Percentiles rank a stretch among this genome's conserved stretches.
phyloP scores from a whole-genome alignment of 2,888 invertebrate genomes.

The Drosophila niveifrons region DNA sequence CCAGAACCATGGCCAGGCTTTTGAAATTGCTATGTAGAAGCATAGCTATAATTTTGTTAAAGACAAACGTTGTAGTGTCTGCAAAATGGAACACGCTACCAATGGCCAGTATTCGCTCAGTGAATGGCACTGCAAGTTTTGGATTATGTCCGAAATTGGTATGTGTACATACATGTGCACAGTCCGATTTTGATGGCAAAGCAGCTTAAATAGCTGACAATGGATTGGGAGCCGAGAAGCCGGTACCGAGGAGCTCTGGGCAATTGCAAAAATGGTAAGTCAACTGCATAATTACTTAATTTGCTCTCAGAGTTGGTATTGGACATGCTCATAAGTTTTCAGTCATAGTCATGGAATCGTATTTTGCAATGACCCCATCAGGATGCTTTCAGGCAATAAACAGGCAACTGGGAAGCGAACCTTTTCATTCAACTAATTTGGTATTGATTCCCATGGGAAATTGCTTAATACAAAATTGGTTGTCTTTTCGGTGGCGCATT shows the following conservation, averaged over 20 bases:
- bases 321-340: constrained; percentile 47
- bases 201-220: constrained; percentile 65
- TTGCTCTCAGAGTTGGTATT: constrained; percentile 48
- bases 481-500: constrained; percentile 74
- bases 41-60: constrained; percentile 76
- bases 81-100: constrained; percentile 67
- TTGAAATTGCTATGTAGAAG: constrained; percentile 46
- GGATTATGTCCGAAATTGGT: constrained; percentile 63
- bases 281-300: constrained; percentile 80
- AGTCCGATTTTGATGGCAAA: constrained; percentile 36
- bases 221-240: constrained; percentile 22
- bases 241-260: constrained; percentile 21
- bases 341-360: constrained; percentile 2
- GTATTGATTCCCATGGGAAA: constrained; percentile 35
- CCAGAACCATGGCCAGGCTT: constrained; percentile 14
- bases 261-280: constrained; percentile 67
- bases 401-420: constrained; percentile 20
- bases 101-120: constrained; percentile 67
- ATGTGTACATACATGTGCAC: constrained; percentile 40
- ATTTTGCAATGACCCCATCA: constrained; percentile 28
- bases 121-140: constrained; percentile 57
- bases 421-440: constrained; percentile 59
- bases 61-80: constrained; percentile 74
- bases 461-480: constrained; percentile 60
- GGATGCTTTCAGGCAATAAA: constrained; percentile 15